These are phyloP conservation scores for Melipona beecheii DNA, from an alignment of 2,888 invertebrate genomes.

Conservation along the genomic window DNA sequence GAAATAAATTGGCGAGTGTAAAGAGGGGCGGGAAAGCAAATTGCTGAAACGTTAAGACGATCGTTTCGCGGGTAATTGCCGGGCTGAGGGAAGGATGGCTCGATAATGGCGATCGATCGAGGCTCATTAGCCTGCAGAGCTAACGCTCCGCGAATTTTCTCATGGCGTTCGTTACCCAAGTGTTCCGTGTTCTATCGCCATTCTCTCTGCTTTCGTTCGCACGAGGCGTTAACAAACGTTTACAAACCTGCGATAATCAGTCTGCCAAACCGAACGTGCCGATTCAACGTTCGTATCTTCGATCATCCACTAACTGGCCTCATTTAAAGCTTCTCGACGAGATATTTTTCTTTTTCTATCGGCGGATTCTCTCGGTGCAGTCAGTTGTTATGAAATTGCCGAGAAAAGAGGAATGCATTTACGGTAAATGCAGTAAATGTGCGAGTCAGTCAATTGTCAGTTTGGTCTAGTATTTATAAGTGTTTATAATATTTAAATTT, in stretches of 20 bases:
- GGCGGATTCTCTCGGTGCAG: too few species aligned
- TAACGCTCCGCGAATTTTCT: slow-evolving; percentile 23
- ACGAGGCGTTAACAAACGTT: slow-evolving; percentile 6
- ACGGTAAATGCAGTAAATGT: too few species aligned
- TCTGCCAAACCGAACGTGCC: background rate
- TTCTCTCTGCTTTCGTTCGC: background rate
- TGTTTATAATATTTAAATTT: too few species aligned
- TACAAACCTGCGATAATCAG: background rate
- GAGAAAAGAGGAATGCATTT: too few species aligned
- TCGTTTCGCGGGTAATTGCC: slow-evolving; percentile 25
- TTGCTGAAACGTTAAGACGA: slow-evolving; percentile 22
- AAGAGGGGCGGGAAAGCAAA: background rate
- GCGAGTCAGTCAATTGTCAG: too few species aligned
- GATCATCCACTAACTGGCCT: too few species aligned
- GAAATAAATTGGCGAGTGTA: background rate
- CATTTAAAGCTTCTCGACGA: too few species aligned
- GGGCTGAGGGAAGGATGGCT: background rate
- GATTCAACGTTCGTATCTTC: background rate
- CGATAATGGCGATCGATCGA: slow-evolving; percentile 43
- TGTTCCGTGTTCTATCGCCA: background rate
- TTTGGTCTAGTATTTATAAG: too few species aligned
- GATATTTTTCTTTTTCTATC: too few species aligned
- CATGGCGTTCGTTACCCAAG: background rate
- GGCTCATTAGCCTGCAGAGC: slow-evolving; percentile 39
- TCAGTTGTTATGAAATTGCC: too few species aligned